These are phyloP conservation scores for Anguilla anguilla DNA, from an alignment of 2,797 vertebrate genomes.

Conservation along the genomic window DNA sequence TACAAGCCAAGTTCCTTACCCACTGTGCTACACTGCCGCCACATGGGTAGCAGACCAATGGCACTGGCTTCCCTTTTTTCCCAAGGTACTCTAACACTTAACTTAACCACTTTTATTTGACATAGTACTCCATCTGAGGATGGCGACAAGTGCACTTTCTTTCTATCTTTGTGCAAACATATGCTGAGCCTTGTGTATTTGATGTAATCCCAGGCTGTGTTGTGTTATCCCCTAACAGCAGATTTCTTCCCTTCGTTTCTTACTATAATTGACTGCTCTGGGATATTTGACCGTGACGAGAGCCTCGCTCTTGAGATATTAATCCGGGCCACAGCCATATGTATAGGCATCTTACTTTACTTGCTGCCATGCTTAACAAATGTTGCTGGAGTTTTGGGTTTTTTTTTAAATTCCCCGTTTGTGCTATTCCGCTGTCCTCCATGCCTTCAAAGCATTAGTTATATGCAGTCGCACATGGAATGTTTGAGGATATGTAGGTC, in stretches of 20 bases:
- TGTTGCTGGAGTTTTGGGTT: background rate
- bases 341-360: too few species aligned
- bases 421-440: background rate
- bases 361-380: too few species aligned
- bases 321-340: too few species aligned
- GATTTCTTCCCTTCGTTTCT: background rate
- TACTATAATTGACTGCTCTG: background rate
- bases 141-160: background rate
- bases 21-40: too few species aligned
- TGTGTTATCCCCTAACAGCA: background rate
- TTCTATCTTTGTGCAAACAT: background rate
- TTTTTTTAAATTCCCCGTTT: background rate
- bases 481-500: background rate
- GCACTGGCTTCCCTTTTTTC: background rate
- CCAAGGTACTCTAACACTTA: background rate
- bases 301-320: background rate
- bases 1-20: too few species aligned
- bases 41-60: background rate
- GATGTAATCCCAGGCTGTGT: background rate
- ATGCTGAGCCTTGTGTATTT: background rate
- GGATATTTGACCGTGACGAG: background rate
- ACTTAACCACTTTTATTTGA: background rate
- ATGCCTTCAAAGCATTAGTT: background rate
- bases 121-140: background rate
- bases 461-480: background rate